phyloP scores from a whole-genome alignment of 2,797 vertebrate genomes.

The Phoeniculus purpureus region DNA sequence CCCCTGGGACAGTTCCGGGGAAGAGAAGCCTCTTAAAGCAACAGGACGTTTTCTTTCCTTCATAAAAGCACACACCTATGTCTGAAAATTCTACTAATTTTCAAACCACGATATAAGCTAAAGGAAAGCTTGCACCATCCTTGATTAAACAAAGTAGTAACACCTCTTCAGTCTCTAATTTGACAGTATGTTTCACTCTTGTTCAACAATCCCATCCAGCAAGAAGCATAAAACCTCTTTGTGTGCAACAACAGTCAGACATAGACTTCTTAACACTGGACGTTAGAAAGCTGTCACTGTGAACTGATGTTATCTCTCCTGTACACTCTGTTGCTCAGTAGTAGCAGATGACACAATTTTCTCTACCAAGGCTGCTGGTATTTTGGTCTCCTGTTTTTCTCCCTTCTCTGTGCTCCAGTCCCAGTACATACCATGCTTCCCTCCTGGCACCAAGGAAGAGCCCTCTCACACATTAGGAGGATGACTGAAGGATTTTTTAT shows the following conservation, averaged over 20 bases:
- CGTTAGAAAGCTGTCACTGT: background rate
- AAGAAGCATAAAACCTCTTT: background rate
- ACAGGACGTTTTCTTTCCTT: no score
- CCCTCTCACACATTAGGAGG: background rate
- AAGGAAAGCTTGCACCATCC: constrained; percentile 15
- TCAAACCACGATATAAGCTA: no score
- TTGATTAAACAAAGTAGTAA: background rate
- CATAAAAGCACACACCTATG: no score
- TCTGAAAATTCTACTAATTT: no score
- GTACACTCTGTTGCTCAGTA: background rate
- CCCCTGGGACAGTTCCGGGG: no score
- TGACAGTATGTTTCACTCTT: background rate
- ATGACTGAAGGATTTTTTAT: background rate
- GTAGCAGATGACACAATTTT: background rate
- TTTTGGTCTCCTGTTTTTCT: background rate
- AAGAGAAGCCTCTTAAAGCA: no score
- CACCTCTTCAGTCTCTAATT: background rate
- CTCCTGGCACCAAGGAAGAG: background rate
- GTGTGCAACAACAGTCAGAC: background rate
- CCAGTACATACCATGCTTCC: background rate
- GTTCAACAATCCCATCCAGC: background rate
- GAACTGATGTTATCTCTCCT: background rate
- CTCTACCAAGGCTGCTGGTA: background rate
- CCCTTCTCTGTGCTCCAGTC: background rate
- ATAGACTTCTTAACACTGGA: background rate